Evolutionary conservation across 2,113 vertebrate genomes (phyloP).

Genomic region (Mustela lutreola): DNA sequence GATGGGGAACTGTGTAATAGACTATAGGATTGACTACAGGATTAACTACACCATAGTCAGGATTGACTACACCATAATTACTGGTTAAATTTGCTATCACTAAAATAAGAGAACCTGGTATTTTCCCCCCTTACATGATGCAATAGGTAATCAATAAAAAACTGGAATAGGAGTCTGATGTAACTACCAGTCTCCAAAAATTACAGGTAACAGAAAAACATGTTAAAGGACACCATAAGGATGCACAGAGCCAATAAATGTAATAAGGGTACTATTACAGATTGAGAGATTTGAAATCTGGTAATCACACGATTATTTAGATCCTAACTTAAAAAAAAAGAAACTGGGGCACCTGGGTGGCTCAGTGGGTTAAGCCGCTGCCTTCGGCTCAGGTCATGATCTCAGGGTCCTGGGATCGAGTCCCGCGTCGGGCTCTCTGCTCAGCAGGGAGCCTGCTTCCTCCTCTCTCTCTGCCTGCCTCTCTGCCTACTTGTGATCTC

Average conservation of each 20-base stretch:
- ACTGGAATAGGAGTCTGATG: not conserved
- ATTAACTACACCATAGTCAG: not conserved
- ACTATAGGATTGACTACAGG: not conserved
- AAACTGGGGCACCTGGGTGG: not conserved
- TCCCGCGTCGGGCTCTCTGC: no score
- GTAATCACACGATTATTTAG: not conserved
- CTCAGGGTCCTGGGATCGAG: no score
- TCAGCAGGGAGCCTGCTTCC: no score
- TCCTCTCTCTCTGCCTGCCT: no score
- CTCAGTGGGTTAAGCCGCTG: no score
- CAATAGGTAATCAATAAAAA: not conserved
- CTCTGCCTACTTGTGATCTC: no score
- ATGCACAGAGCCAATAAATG: not conserved
- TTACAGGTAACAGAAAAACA: not conserved
- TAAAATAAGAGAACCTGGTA: not conserved
- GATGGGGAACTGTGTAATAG: not conserved
- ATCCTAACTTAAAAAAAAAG: not conserved
- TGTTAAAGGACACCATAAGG: not conserved
- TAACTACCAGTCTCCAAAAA: not conserved
- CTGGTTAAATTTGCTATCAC: constrained; percentile 5
- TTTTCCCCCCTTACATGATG: not conserved
- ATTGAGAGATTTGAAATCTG: not conserved
- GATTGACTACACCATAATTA: not conserved
- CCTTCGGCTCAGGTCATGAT: no score
- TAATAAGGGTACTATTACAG: not conserved